phyloP scores from a whole-genome alignment of 2,888 invertebrate genomes.

The Gastracanthus pulcherrimus region DNA sequence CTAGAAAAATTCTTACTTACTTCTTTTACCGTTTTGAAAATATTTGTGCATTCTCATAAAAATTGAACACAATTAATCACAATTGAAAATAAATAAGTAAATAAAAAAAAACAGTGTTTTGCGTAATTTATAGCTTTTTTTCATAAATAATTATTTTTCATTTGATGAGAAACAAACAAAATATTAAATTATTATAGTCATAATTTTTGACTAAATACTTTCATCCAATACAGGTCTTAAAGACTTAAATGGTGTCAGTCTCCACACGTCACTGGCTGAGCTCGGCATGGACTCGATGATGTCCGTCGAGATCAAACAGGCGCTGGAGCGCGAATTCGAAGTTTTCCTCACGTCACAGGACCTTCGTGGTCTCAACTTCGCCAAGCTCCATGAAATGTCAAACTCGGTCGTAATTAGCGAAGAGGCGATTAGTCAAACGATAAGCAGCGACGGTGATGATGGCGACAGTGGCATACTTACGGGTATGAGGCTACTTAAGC shows the following conservation, averaged over 20 bases:
- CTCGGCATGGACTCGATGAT: constrained; percentile 98
- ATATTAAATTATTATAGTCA: too few species aligned
- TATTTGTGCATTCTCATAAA: too few species aligned
- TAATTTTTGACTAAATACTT: too few species aligned
- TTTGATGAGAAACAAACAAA: too few species aligned
- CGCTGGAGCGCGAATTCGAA: constrained; percentile 92
- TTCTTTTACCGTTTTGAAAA: too few species aligned
- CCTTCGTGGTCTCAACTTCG: constrained; percentile 88
- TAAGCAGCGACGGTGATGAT: background rate
- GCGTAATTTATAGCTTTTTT: too few species aligned
- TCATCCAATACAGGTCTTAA: constrained; percentile 69
- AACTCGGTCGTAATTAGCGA: constrained; percentile 47
- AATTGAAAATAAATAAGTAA: too few species aligned
- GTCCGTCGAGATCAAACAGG: constrained; percentile 97
- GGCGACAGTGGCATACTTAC: constrained; percentile 58
- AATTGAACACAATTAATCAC: too few species aligned
- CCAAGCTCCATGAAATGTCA: constrained; percentile 79
- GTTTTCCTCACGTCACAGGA: constrained; percentile 92
- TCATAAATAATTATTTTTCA: too few species aligned
- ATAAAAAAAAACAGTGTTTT: too few species aligned
- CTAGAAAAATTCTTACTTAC: too few species aligned
- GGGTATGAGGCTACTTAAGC: constrained; percentile 66
- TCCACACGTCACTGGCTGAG: constrained; percentile 89
- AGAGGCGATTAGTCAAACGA: background rate
- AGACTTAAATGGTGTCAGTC: constrained; percentile 82